Evolutionary conservation across 1,140 invertebrate genomes (phyloP), one percentile per base, ranked within the genome.

Genomic region (Zaprionus kolodkinae): DNA sequence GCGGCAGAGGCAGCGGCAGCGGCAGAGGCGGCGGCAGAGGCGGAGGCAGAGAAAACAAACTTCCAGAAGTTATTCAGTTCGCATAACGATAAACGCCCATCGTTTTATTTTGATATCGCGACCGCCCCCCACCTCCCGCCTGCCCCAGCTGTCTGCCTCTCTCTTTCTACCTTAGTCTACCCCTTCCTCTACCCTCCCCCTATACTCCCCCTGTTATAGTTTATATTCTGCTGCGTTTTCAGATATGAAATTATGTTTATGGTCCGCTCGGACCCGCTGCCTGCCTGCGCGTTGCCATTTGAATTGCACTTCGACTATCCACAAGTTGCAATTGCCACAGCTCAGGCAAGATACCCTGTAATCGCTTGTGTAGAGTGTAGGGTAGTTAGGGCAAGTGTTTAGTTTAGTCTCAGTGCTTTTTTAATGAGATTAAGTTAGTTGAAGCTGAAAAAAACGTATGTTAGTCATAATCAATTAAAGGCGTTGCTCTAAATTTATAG

Each of bases 21-120:
- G 27, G 27, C 27, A 3, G 27, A 30, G 27, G 27, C 27, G 6
- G 27, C 1, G 27, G 27, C 27, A 30, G 27, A 1, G 27, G 27
- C 1, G 6, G 4, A 30, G 27, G n/a, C 40, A 50, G 30, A 88
- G 80, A 87, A 87, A 88, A 80, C 84, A 83, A 87, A 87, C 84
- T 87, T 87, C 84, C 84, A 87, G 84, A 87, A 87, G 84, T 87
- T 87, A 88, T 87, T 87, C 84, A 84, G 84, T 82, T 87, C 84
- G 84, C 84, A 87, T 87, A 88, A 88, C 84, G 80, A 88, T 87
- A 87, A 87, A 87, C 84, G 84, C 84, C 84, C 84, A 87, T 83
- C 83, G 83, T 77, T 87, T 87, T 87, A 87, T 87, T 86, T 86
- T 86, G 83, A 86, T 86, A 76, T 82, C 72, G 62, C 76, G 65